Percentiles rank a stretch among this genome's conserved stretches.
phyloP scores from a whole-genome alignment of 2,797 vertebrate genomes.

The Pseudocheirus occidentalis region DNA sequence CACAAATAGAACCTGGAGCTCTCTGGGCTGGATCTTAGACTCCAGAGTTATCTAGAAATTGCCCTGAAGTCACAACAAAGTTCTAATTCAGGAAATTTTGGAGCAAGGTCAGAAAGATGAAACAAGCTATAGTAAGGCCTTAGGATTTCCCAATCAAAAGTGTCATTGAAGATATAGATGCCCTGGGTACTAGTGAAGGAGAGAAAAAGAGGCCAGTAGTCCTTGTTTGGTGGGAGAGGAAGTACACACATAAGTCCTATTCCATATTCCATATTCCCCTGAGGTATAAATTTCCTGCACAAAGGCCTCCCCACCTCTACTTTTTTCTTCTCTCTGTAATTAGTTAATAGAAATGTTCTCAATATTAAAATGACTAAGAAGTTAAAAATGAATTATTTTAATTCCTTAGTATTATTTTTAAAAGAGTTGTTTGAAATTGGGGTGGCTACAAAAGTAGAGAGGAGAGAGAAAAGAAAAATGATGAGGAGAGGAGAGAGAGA shows the following conservation, averaged over 20 bases:
- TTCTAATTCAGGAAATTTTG: neutral
- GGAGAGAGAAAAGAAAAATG: neutral
- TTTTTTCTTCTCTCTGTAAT: constrained; percentile 3
- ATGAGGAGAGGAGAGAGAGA: accelerated
- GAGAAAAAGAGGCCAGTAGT: neutral
- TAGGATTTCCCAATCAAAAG: neutral
- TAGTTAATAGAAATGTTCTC: neutral
- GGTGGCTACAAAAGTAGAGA: neutral
- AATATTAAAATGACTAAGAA: constrained; percentile 20
- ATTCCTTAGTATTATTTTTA: constrained; percentile 10
- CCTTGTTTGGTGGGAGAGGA: neutral
- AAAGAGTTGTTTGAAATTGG: neutral
- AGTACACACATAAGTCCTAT: neutral
- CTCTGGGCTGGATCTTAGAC: neutral
- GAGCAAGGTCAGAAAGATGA: constrained; percentile 5
- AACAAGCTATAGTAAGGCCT: neutral
- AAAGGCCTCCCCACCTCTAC: neutral
- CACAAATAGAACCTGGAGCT: too few relatives aligned
- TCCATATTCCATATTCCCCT: constrained; percentile 28
- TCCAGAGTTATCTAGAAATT: neutral
- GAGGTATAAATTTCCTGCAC: neutral
- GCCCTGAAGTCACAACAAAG: neutral
- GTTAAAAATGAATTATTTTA: neutral
- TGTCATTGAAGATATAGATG: neutral
- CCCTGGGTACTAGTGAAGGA: constrained; percentile 23